Base-by-base conservation (phyloP, 2,797 vertebrate species). In the Enteromius paludinosus region DNA sequence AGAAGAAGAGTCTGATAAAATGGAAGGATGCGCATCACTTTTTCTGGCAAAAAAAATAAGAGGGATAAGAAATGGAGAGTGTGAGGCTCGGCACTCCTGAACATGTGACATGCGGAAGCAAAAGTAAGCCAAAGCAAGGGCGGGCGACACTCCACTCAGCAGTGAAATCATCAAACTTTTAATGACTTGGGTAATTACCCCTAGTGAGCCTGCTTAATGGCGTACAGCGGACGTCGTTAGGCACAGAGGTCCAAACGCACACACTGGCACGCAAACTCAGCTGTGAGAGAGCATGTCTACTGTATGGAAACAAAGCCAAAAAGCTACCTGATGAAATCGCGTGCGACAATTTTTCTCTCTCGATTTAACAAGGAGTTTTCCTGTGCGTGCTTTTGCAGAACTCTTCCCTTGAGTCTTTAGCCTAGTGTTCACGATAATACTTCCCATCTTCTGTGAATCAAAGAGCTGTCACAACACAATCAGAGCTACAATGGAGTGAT, bases 161-260 rank as follows among this genome's bases (percentile, higher is more conserved):
- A 94, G 93, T 91, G 88, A 94, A 94, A 95, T 92, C 93, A 94
- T 94, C 92, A 94, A 94, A 95, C 93, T 94, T 95, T 94, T 95
- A 95, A 95, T 94, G 94, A 95, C 92, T 94, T 93, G 92, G 89
- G 93, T 93, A 94, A 94, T 95, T 95, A 95, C 91, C 92, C 92
- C 92, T 90, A 89, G 92, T 92, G 92, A 93, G 93, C 90, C 88
- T 88, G 92, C 91, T 93, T 94, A 95, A 95, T 94, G 91, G 91
- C 89, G 92, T 93, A 91, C 91, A 92, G 89, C 94, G 92, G 92
- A 94, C 89, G 89, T 94, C 90, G 90, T 91, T 86, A 92, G 87
- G 90, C 90, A 91, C 69, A 49, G 71, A 83, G 61, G 79, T 84
- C 83, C 82, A 85, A 79, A 83, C 76, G 43, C 75, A 78, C 61